phyloP scores from a whole-genome alignment of 1,140 invertebrate genomes.

The Phenacoccus solenopsis region DNA sequence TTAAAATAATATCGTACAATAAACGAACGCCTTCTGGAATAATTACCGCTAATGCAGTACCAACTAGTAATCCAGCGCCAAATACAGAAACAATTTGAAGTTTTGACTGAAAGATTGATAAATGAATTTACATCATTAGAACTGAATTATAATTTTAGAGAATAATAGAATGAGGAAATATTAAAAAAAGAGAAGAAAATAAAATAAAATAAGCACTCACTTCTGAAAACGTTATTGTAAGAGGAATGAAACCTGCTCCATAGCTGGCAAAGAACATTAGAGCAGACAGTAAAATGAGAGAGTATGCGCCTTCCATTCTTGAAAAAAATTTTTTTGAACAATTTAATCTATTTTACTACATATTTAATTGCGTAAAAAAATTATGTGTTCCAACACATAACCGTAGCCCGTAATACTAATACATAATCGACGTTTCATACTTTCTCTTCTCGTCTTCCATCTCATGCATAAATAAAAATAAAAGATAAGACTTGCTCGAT shows the following conservation, averaged over 20 bases:
- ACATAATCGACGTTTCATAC: too few relatives aligned
- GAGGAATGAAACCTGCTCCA: constrained; percentile 80
- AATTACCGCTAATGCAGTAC: constrained; percentile 92
- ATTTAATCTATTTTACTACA: too few relatives aligned
- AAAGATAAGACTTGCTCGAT: too few relatives aligned
- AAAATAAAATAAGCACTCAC: constrained; percentile 40
- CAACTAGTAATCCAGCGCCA: constrained; percentile 93
- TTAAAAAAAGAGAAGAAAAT: neutral
- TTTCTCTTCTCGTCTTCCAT: too few relatives aligned
- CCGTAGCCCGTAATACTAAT: too few relatives aligned
- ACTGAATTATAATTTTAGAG: too few relatives aligned
- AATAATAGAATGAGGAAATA: neutral
- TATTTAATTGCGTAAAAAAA: too few relatives aligned
- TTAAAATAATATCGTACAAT: constrained; percentile 39
- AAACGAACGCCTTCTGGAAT: constrained; percentile 96
- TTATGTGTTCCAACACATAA: too few relatives aligned
- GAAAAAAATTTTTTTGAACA: too few relatives aligned
- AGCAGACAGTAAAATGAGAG: constrained; percentile 63
- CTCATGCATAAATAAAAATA: too few relatives aligned
- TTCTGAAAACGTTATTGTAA: constrained; percentile 87
- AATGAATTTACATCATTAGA: too few relatives aligned
- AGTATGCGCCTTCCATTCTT: constrained; percentile 72
- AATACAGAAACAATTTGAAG: constrained; percentile 61
- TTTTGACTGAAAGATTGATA: too few relatives aligned
- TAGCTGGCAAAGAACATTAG: constrained; percentile 95